Percentiles rank a stretch among this genome's conserved stretches.
Evolutionary conservation across 2,888 invertebrate species (phyloP).

Genomic region (Mesorhabditis spiculigera): DNA sequence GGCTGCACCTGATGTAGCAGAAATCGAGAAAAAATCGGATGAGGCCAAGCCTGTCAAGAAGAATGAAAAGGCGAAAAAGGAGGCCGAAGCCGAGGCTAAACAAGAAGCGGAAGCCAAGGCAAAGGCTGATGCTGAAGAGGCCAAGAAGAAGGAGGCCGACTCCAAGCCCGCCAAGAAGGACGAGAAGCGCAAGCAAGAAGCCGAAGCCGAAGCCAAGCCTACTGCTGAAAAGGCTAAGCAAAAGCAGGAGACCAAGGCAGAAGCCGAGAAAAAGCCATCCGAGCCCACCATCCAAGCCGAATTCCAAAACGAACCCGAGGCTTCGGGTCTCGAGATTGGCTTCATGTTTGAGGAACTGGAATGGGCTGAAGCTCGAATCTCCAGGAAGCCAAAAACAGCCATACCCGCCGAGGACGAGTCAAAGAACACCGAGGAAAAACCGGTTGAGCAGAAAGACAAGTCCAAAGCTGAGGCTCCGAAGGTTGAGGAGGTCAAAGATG

Average conservation of each 20-base stretch:
- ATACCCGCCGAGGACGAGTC: conserved; percentile 4
- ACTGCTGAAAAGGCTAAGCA: background rate
- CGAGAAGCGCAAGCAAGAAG: background rate
- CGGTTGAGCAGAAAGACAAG: conserved; percentile 12
- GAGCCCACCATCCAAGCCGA: background rate
- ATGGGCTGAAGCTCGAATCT: too few species aligned
- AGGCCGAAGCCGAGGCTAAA: background rate
- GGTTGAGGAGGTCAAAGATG: background rate
- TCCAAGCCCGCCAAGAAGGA: background rate
- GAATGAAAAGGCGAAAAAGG: background rate
- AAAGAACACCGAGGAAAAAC: conserved; percentile 15
- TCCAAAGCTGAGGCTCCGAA: conserved; percentile 1
- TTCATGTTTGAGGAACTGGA: too few species aligned
- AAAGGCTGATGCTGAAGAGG: conserved; percentile 8
- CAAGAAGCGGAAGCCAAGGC: background rate
- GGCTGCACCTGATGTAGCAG: background rate
- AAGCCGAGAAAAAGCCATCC: background rate
- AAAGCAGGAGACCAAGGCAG: background rate
- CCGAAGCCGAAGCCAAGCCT: background rate
- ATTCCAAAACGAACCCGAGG: background rate
- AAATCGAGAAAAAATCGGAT: background rate
- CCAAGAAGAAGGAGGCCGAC: conserved; percentile 9
- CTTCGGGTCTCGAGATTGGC: background rate
- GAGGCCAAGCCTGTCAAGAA: background rate
- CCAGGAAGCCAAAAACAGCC: conserved; percentile 6